These are phyloP conservation scores for Halichondria panicea DNA, from an alignment of 37 sponge, comb jelly and placozoan genomes.

Conservation along the genomic window DNA sequence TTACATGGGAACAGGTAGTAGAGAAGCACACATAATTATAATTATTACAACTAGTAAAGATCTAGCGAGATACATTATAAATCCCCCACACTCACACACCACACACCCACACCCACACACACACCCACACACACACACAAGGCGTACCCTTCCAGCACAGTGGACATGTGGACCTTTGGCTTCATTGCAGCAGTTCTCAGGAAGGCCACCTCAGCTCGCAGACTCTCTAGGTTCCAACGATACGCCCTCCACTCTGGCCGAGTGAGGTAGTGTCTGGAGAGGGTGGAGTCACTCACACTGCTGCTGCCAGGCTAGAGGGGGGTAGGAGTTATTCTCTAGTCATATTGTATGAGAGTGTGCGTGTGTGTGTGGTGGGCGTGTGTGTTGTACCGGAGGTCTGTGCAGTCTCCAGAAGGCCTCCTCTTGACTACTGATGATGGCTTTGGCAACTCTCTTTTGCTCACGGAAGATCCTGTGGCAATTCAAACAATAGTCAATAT, in stretches of 20 bases:
- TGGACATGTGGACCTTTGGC: slow-evolving; percentile 37
- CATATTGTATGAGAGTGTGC: neutral
- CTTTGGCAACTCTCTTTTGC: slow-evolving; percentile 61
- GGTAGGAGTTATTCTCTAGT: neutral
- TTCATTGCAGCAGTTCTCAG: neutral
- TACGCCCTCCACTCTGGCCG: neutral
- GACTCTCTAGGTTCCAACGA: slow-evolving; percentile 4
- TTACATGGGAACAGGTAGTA: neutral
- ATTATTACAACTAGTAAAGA: neutral
- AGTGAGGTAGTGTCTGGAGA: slow-evolving; percentile 28
- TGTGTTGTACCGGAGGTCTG: slow-evolving; percentile 74
- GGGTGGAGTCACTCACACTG: slow-evolving; percentile 20
- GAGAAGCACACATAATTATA: neutral
- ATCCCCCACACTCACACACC: too few species aligned
- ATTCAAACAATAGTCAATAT: too few species aligned
- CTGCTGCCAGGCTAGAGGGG: slow-evolving; percentile 15
- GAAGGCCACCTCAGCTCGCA: slow-evolving; percentile 13
- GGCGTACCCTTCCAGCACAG: slow-evolving; percentile 41
- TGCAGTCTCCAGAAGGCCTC: slow-evolving; percentile 73
- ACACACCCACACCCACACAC: too few species aligned
- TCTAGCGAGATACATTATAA: too few species aligned
- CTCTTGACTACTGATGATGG: slow-evolving; percentile 56
- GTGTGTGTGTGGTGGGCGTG: neutral
- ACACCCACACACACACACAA: too few species aligned
- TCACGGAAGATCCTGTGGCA: slow-evolving; percentile 70